A percentile compares a stretch with the other conserved stretches of the same genome.
Evolutionary conservation across 2,797 vertebrate species (phyloP).

Genomic region (Propithecus deckenii): DNA sequence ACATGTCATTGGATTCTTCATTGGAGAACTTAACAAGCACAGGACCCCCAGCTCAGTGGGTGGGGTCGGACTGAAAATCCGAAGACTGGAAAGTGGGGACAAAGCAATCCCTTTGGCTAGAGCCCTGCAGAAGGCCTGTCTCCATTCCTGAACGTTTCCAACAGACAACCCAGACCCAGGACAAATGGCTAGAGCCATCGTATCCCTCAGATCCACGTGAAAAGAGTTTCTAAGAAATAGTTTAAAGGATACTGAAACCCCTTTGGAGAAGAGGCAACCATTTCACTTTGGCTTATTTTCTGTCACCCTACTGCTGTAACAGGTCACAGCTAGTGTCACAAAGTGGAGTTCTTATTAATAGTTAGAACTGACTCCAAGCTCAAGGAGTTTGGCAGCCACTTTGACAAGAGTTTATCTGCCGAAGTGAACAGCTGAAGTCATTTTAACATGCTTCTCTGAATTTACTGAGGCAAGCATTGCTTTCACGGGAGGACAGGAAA

Average conservation of each 20-base stretch:
- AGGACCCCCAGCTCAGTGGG: neutral
- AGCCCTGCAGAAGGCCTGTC: neutral
- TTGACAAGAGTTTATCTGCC: neutral
- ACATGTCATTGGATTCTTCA: neutral
- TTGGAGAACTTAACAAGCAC: neutral
- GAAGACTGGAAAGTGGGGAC: neutral
- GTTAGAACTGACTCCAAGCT: neutral
- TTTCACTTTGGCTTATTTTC: neutral
- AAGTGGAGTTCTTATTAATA: conserved; percentile 7
- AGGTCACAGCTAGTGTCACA: conserved; percentile 36
- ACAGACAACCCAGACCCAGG: neutral
- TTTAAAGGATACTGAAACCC: neutral
- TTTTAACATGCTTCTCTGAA: neutral
- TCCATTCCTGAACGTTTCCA: neutral
- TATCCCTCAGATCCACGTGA: neutral
- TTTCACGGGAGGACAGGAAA: neutral
- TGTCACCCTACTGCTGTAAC: neutral
- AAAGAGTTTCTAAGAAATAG: neutral
- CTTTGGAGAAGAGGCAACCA: neutral
- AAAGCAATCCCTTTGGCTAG: neutral
- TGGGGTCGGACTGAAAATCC: neutral
- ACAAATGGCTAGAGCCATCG: neutral
- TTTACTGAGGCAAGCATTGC: neutral
- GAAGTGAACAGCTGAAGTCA: conserved; percentile 19
- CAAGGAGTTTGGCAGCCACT: conserved; percentile 15